phyloP scores from a whole-genome alignment of 2,113 vertebrate genomes.

The Cottus gobio region DNA sequence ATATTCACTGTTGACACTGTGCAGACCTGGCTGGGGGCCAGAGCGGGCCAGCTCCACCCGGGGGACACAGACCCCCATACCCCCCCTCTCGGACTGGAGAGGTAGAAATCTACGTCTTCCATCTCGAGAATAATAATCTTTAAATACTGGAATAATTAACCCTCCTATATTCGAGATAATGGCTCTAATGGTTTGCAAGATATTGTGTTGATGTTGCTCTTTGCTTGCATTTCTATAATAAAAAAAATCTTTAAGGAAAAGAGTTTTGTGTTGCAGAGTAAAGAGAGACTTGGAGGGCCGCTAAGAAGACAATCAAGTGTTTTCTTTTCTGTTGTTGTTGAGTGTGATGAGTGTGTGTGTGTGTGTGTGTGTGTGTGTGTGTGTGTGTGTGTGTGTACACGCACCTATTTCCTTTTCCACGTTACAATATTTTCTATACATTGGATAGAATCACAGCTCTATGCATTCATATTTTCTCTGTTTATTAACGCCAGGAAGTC shows the following conservation, averaged over 20 bases:
- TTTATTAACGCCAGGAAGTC: background rate
- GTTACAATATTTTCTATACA: background rate
- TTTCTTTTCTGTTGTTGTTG: slow-evolving; percentile 28
- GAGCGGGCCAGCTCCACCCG: slow-evolving; percentile 75
- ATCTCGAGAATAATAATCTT: slow-evolving; percentile 70
- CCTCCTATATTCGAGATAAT: slow-evolving; percentile 21
- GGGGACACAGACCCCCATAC: slow-evolving; percentile 84
- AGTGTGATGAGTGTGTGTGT: background rate
- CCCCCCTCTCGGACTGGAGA: slow-evolving; percentile 82
- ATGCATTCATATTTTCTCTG: background rate
- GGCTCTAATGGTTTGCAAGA: slow-evolving; percentile 27
- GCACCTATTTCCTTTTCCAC: background rate
- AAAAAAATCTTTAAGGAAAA: background rate
- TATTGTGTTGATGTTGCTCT: background rate
- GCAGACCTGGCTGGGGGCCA: slow-evolving; percentile 91
- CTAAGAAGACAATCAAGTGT: background rate
- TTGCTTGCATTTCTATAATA: background rate
- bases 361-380: background rate
- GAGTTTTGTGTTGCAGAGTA: background rate
- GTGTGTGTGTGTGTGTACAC: background rate
- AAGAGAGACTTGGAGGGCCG: slow-evolving; percentile 7
- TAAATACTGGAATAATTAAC: slow-evolving; percentile 60
- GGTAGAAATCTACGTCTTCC: slow-evolving; percentile 87
- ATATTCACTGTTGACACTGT: slow-evolving; percentile 98
- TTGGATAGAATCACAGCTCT: background rate